Conservation (phyloP, 1,140 invertebrate genomes). For the Teleogryllus occipitalis region DNA sequence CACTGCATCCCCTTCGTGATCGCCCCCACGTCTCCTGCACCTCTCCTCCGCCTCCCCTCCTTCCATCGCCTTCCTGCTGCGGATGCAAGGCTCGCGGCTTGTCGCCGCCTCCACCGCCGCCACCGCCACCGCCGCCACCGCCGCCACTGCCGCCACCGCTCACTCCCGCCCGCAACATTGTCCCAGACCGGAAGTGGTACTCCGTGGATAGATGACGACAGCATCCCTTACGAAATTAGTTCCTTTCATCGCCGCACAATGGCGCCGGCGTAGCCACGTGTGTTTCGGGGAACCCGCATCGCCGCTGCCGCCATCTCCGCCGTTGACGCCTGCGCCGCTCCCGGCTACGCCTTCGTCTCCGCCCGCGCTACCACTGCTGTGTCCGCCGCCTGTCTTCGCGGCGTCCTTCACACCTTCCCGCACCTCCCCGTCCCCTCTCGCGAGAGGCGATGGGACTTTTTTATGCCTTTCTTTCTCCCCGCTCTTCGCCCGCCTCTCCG, state of each 20-base stretch:
- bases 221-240: constrained; percentile 4
- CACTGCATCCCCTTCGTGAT: too few species aligned
- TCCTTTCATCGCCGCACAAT: background rate
- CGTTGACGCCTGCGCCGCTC: too few species aligned
- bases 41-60: too few species aligned
- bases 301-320: too few species aligned
- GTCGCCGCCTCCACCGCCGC: background rate
- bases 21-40: too few species aligned
- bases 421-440: background rate
- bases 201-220: background rate
- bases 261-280: background rate
- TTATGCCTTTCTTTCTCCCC: too few species aligned
- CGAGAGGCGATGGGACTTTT: too few species aligned
- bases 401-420: background rate
- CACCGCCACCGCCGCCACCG: too few species aligned
- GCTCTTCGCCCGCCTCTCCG: too few species aligned
- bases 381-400: background rate
- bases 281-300: background rate
- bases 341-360: too few species aligned
- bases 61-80: too few species aligned
- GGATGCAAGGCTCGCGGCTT: too few species aligned
- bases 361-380: background rate
- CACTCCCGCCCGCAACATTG: background rate
- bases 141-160: background rate
- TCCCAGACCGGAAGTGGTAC: background rate